Evolutionary conservation across 2,113 vertebrate species (phyloP).

Genomic region (Actenoides hombroni): DNA sequence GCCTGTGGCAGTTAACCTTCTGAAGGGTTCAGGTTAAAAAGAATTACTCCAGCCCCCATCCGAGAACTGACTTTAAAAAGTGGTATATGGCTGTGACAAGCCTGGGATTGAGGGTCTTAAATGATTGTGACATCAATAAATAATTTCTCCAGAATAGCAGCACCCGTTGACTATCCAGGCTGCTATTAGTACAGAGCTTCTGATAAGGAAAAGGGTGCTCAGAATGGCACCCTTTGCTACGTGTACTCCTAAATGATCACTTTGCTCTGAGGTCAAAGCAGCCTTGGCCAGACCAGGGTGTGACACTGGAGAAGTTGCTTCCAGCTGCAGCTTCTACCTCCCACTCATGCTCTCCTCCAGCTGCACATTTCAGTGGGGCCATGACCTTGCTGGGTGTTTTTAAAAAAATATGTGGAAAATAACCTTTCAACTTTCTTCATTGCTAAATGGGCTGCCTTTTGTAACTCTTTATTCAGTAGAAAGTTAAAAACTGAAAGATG

Average conservation of each 20-base stretch:
- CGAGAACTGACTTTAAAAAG: neutral
- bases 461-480: neutral
- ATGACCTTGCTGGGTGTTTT: neutral
- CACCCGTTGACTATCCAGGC: neutral
- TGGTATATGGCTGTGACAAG: neutral
- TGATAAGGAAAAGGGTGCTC: neutral
- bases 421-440: accelerated
- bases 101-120: neutral
- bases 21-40: neutral
- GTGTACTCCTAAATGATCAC: neutral
- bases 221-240: neutral
- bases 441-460: neutral
- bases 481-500: neutral
- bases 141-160: neutral
- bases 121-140: neutral
- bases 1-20: neutral
- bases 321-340: neutral
- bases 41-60: neutral
- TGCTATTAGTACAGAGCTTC: neutral
- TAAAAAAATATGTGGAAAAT: constrained; percentile 15
- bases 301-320: neutral
- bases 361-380: neutral
- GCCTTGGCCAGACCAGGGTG: neutral
- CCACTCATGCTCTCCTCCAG: neutral
- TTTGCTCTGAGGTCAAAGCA: neutral